Conservation (phyloP, 2,797 vertebrate genomes). For the Ispidina picta region DNA sequence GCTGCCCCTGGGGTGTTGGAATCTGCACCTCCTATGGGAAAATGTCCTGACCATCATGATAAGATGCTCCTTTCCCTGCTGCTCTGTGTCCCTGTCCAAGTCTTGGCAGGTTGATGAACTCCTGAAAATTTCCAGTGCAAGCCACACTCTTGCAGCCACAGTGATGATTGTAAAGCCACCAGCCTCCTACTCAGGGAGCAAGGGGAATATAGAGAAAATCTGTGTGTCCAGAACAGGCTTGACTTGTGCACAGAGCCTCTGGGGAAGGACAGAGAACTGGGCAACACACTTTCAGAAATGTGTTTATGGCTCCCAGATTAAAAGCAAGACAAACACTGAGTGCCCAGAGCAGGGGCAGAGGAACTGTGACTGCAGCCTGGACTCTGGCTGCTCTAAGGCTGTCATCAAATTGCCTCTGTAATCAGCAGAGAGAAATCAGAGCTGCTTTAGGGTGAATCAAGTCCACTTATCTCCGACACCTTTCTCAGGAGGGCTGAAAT, state of each 20-base stretch:
- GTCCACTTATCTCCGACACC: conserved; percentile 53
- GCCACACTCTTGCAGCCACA: fast-evolving
- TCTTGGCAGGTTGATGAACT: not conserved
- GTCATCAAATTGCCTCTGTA: conserved; percentile 38
- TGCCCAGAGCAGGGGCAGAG: not conserved
- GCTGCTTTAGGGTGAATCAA: conserved; percentile 25
- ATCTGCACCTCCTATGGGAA: not conserved
- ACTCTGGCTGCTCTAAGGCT: not conserved
- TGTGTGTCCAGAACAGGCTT: not conserved
- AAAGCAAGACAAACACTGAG: not conserved
- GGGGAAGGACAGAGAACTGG: not conserved
- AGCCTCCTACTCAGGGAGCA: not conserved
- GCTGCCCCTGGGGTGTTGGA: not conserved
- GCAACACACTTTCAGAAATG: not conserved
- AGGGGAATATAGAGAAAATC: not conserved
- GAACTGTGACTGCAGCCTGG: not conserved
- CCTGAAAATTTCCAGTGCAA: not conserved
- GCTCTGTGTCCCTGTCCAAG: not conserved
- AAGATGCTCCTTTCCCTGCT: not conserved
- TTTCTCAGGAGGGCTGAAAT: conserved; percentile 37
- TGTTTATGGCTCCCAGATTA: not conserved
- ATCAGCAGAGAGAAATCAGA: conserved; percentile 51
- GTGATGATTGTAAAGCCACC: not conserved
- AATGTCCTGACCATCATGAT: fast-evolving
- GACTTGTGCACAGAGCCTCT: too few relatives aligned